Base-by-base conservation (phyloP, 2,888 invertebrate species). In the Alsophila aescularia region DNA sequence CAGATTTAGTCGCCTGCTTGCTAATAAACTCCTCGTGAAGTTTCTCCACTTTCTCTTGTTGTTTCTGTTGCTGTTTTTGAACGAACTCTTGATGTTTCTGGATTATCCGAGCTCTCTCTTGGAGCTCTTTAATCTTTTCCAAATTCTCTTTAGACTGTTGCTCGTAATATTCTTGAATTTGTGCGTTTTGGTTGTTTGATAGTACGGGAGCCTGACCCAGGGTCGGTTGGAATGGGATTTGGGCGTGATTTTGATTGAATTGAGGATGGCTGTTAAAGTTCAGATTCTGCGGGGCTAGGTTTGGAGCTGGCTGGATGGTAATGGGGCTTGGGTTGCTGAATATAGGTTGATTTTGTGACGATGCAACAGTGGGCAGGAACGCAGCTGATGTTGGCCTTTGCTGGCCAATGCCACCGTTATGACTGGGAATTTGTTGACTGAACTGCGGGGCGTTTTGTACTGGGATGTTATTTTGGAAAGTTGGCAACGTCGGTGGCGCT, bases 1-100 rank as follows among this genome's bases (percentile, higher is more conserved):
- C 81, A 52, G 92, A 88, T 66, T 93, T 93, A 18, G 94, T 94
- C 4, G 95, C 93, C 75, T 96, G 96, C 62, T 94, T 93, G 62
- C 93, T 93, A 0, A 95, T 68, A 70, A 95, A 95, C 53, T 95
- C 94, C 63, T 94, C 93, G 64, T 96, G 96, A 21, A 95, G 90
- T 67, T 94, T 93, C 61, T 95, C 93, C 0, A 95, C 94, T 73
- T 96, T 96, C 70, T 95, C 95, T 70, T 96, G 94, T 36, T 95
- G 95, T 66, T 95, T 95, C 65, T 96, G 93, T 67, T 96, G 96
- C 70, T 96, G 96, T 71, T 95, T 96, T 69, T 96, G 96, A 3
- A 95, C 93, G 66, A 96, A 94, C 64, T 96, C 93, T 68, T 96
- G 96, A 64, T 95, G 95, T 70, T 95, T 95, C 66, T 95, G 95